Conservation (phyloP, 2,113 vertebrate genomes). For the Dasyornis broadbenti region DNA sequence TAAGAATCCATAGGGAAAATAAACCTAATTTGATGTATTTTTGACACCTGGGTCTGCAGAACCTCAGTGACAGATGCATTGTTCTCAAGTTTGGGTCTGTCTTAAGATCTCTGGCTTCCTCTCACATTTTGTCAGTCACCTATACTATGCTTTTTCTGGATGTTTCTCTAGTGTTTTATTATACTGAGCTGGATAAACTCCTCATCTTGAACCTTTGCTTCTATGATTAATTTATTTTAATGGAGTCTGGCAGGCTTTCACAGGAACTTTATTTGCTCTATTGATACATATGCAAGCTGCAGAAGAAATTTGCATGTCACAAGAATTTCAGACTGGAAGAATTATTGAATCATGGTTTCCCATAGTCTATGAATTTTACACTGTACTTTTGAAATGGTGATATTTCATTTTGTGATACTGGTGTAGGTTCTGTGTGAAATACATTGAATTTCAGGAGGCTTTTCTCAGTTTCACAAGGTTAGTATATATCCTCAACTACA, state of each 20-base stretch:
- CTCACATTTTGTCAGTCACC: not conserved
- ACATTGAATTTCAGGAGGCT: not conserved
- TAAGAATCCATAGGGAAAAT: not conserved
- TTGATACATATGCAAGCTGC: conserved; percentile 5
- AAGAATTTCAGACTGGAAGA: not conserved
- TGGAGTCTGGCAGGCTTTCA: conserved; percentile 34
- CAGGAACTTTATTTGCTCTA: conserved; percentile 20
- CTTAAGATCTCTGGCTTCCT: not conserved
- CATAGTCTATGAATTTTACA: not conserved
- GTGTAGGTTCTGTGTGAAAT: not conserved
- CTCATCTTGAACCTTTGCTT: conserved; percentile 11
- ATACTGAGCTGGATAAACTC: not conserved
- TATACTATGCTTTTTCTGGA: not conserved
- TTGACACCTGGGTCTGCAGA: not conserved
- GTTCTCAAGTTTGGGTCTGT: not conserved
- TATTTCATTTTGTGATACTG: not conserved
- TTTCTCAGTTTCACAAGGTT: not conserved
- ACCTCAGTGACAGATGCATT: not conserved
- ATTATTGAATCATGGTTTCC: not conserved
- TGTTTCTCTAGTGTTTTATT: not conserved
- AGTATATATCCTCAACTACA: not conserved
- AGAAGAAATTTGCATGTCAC: conserved; percentile 6
- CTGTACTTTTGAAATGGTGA: not conserved
- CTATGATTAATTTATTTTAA: conserved; percentile 25
- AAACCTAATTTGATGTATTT: fast-evolving